Conservation (phyloP, 2,113 vertebrate genomes). For the Guaruba guarouba region DNA sequence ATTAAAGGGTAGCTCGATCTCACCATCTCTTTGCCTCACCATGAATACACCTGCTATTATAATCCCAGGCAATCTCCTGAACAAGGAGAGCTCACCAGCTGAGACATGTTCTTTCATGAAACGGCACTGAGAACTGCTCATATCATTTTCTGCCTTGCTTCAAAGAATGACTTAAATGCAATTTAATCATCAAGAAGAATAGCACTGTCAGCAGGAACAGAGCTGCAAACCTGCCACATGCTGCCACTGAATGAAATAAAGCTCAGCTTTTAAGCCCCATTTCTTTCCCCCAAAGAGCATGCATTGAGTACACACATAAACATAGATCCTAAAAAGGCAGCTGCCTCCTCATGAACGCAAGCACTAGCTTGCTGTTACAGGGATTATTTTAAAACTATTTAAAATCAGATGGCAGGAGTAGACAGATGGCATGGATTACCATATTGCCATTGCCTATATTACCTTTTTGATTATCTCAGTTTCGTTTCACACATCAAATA, state of each 20-base stretch:
- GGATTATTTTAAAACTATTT: slow-evolving; percentile 10
- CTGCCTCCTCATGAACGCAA: neutral
- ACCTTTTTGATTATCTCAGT: slow-evolving; percentile 25
- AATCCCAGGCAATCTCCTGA: slow-evolving; percentile 16
- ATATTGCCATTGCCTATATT: neutral
- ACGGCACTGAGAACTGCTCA: slow-evolving; percentile 31
- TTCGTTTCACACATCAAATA: slow-evolving; percentile 39
- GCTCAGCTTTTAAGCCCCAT: neutral
- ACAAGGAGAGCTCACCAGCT: neutral
- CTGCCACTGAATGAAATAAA: slow-evolving; percentile 42
- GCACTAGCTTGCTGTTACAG: neutral
- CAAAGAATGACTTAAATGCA: slow-evolving; percentile 60
- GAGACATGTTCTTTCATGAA: slow-evolving; percentile 38
- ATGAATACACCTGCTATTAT: neutral
- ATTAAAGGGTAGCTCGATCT: neutral
- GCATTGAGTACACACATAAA: neutral
- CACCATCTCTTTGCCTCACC: neutral
- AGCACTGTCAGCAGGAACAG: slow-evolving; percentile 41
- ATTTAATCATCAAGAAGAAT: slow-evolving; percentile 64
- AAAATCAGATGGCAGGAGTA: slow-evolving; percentile 1
- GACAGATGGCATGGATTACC: slow-evolving; percentile 26
- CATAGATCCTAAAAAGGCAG: neutral
- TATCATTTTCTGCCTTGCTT: slow-evolving; percentile 30
- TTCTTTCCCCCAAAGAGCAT: neutral
- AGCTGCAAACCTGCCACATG: slow-evolving; percentile 38